These are phyloP conservation scores for Philopotamus ludificatus DNA, from an alignment of 1,140 invertebrate genomes.

Conservation along the genomic window DNA sequence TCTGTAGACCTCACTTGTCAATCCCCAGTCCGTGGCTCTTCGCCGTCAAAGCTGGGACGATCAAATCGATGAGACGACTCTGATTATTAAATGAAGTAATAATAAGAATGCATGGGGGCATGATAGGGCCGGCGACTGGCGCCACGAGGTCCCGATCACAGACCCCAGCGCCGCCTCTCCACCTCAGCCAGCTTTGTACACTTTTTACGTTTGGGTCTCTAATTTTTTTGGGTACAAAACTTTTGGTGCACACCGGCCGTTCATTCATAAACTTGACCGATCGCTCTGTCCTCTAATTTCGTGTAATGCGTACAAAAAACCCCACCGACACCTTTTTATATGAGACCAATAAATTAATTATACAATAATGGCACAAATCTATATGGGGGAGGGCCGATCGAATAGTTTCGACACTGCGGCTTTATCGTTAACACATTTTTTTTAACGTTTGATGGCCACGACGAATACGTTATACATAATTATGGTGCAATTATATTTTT, in stretches of 20 bases:
- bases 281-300: constrained; percentile 16
- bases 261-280: constrained; percentile 31
- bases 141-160: constrained; percentile 18
- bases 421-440: too few relatives aligned
- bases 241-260: constrained; percentile 15
- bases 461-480: too few relatives aligned
- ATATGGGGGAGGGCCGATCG: neutral
- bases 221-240: constrained; percentile 15
- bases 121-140: too few relatives aligned
- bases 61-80: too few relatives aligned
- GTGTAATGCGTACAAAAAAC: constrained; percentile 27
- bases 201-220: neutral
- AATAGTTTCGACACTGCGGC: too few relatives aligned
- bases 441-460: too few relatives aligned
- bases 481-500: too few relatives aligned
- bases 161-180: constrained; percentile 15
- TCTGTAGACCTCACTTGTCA: too few relatives aligned
- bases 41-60: too few relatives aligned
- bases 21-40: too few relatives aligned
- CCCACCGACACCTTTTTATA: constrained; percentile 21
- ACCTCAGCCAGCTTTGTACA: constrained; percentile 6
- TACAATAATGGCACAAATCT: neutral
- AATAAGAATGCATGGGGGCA: too few relatives aligned
- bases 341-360: constrained; percentile 23
- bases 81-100: too few relatives aligned